Base-by-base conservation (phyloP, 1,140 invertebrate species). In the Drosophila paulistorum region DNA sequence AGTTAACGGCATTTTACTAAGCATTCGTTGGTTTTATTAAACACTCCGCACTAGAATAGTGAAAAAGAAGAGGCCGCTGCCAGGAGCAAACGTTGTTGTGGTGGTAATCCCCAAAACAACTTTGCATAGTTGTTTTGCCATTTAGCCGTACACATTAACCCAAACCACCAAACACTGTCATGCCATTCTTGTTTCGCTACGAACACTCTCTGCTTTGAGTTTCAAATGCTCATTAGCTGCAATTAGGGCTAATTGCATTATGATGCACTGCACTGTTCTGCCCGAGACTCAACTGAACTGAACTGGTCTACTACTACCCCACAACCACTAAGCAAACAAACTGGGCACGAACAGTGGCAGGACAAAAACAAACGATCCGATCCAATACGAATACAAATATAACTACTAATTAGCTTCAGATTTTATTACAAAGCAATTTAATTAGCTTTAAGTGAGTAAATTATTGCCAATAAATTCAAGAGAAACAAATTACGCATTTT, bases 191-290 rank as follows among this genome's bases (percentile, higher is more conserved):
- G 39, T 51, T 71, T 63, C 57, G 41, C 17, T 68, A 39, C 39
- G 45, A 68, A 20, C 30, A 30, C 60, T 14, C 55, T 51, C 14
- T 26, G 62, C 54, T 58, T 70, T 13, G 10, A 66, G 66, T 69
- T 64, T 55, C 60, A 68, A 68, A 55, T 33, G 69, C 62, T 70
- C 75, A 74, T 80, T 78, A 80, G 71, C 37, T 74, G 67, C 68
- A 80, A 80, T 78, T 80, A 74, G 41, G 58, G 13, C 65, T 78
- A 78, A 80, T 71, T 80, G 67, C 65, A 65, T 78, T 74, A 74
- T 78, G 75, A 78, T 74, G 64, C 65, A 71, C 35, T 62, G 61
- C 35, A 72, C 60, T 39, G 42, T 11, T 37, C 35, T 41, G 42
- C 17, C 54, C 35, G 1, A 30, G 37, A 48, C 17, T 30, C 13